phyloP scores from a whole-genome alignment of 2,113 vertebrate genomes.

The Pao palembangensis region DNA sequence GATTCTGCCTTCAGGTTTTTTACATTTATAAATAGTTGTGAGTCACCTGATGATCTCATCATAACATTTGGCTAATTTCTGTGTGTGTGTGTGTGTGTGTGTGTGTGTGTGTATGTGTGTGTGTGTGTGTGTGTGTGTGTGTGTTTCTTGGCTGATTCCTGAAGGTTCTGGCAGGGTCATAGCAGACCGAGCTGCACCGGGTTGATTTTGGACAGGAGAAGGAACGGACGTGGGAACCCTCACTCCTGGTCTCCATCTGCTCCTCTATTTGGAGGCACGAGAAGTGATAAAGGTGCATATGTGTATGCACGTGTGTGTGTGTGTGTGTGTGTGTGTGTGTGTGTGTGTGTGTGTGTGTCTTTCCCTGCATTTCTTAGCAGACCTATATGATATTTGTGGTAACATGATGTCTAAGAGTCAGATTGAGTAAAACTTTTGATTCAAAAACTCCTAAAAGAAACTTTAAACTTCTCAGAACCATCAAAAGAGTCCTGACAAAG shows the following conservation, averaged over 20 bases:
- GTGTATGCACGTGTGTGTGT: slow-evolving; percentile 22
- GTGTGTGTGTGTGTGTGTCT: slow-evolving; percentile 10
- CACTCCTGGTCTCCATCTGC: slow-evolving; percentile 71
- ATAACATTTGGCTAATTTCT: slow-evolving; percentile 11
- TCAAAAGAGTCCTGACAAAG: background rate
- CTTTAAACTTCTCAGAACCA: background rate
- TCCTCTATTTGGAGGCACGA: slow-evolving; percentile 43
- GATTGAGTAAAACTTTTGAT: too few species aligned
- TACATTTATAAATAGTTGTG: slow-evolving; percentile 12
- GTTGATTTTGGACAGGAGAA: slow-evolving; percentile 52
- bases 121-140: slow-evolving; percentile 32
- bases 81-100: slow-evolving; percentile 15
- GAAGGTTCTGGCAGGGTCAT: slow-evolving; percentile 57
- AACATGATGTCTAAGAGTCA: too few species aligned
- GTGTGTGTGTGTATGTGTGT: slow-evolving; percentile 4
- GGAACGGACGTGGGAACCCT: slow-evolving; percentile 63
- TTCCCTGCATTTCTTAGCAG: background rate
- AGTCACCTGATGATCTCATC: slow-evolving; percentile 44
- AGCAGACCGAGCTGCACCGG: slow-evolving; percentile 33
- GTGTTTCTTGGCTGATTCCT: slow-evolving; percentile 63
- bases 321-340: slow-evolving; percentile 13
- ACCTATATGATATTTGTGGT: background rate
- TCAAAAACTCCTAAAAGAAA: background rate
- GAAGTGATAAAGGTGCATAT: slow-evolving; percentile 38
- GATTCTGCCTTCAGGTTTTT: too few species aligned